Conservation (phyloP, 2,888 invertebrate genomes). For the Aporophyla nigra region DNA sequence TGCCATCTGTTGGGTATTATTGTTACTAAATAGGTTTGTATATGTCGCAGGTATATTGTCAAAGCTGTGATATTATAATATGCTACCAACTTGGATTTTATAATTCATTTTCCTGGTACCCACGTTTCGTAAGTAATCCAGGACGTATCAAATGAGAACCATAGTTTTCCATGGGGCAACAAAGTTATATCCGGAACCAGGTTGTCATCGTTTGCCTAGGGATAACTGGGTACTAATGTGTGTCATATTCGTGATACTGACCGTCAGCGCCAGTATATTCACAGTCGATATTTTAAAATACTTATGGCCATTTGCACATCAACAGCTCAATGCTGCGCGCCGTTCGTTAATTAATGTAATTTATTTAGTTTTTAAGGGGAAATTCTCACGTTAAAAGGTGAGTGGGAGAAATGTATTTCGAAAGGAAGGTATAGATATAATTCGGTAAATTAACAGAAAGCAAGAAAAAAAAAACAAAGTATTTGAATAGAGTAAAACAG, state of each 20-base stretch:
- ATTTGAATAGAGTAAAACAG: neutral
- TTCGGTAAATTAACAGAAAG: neutral
- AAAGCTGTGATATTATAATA: no score
- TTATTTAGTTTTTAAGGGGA: constrained; percentile 57
- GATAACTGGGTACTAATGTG: neutral
- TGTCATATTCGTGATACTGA: constrained; percentile 33
- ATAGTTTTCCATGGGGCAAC: neutral
- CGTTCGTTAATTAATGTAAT: constrained; percentile 68
- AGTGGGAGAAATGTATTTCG: constrained; percentile 6
- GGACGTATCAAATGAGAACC: neutral
- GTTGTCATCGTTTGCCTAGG: constrained; percentile 10
- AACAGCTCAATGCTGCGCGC: constrained; percentile 60
- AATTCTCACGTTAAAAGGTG: constrained; percentile 32
- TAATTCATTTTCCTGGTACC: neutral
- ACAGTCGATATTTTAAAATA: constrained; percentile 57
- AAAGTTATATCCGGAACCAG: neutral
- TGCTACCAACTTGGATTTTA: neutral
- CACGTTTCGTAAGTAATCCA: neutral
- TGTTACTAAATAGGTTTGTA: neutral
- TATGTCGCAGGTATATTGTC: no score
- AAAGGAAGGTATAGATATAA: neutral
- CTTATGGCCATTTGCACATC: constrained; percentile 63
- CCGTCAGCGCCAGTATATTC: constrained; percentile 42
- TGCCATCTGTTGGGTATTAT: constrained; percentile 18
- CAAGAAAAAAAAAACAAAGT: neutral